These are phyloP conservation scores for Heliconius sara DNA, from an alignment of 2,888 invertebrate species.

Conservation along the genomic window DNA sequence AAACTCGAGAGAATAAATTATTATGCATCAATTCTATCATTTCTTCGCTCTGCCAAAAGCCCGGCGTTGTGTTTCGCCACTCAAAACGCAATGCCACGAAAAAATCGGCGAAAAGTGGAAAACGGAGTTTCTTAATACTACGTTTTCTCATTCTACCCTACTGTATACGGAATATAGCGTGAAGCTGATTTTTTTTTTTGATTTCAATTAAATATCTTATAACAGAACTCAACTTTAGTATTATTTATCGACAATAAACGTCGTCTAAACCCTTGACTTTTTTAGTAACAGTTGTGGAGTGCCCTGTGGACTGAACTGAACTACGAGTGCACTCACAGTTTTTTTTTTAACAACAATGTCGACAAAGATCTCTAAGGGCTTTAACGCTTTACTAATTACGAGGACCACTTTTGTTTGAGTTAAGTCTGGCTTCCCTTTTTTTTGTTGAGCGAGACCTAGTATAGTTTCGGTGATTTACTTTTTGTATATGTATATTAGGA, in stretches of 20 bases:
- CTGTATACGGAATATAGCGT: not conserved
- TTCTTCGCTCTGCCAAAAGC: too few relatives aligned
- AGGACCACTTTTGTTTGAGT: constrained; percentile 32
- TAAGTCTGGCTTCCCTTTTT: constrained; percentile 14
- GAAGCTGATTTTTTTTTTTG: not conserved
- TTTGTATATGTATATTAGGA: not conserved
- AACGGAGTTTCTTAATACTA: not conserved
- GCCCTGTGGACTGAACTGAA: not conserved
- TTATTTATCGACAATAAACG: constrained; percentile 9
- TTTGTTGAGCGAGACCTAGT: not conserved
- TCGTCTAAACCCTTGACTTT: constrained; percentile 16
- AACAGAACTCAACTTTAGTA: not conserved
- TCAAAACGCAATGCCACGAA: too few relatives aligned
- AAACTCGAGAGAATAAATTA: too few relatives aligned
- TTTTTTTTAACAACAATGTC: constrained; percentile 24
- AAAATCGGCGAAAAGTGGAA: too few relatives aligned
- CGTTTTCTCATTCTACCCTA: not conserved
- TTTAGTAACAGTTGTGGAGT: constrained; percentile 23
- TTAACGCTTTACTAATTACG: constrained; percentile 32
- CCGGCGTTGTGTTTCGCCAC: too few relatives aligned
- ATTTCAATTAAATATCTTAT: not conserved
- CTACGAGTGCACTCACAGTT: not conserved
- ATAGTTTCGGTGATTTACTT: not conserved
- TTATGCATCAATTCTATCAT: too few relatives aligned
- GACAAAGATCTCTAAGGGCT: constrained; percentile 23